Evolutionary conservation across 2,888 invertebrate species (phyloP), one percentile per base, ranked within the genome.

Genomic region (Tinea semifulvella): DNA sequence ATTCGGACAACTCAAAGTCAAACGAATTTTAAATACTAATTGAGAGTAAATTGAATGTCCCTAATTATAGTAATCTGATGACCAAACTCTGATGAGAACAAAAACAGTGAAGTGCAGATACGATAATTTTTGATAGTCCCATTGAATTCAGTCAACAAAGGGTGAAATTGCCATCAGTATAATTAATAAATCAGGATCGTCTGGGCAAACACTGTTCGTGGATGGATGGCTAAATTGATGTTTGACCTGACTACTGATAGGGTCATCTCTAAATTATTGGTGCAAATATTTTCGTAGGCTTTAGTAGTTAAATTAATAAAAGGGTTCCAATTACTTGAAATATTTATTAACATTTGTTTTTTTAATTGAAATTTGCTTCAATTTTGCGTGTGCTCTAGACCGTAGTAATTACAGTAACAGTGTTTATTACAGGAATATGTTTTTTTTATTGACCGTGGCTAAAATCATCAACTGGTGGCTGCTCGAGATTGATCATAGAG

Each of bases 121-220:
- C n/a, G 31, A 31, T 31, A 31, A 36, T 36, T 16, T 35, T 36
- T 18, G 36, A 7, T 18, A 43, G 46, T 48, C 48, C 48, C 51
- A 55, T 55, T 52, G 53, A 51, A 51, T 49, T 16, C 36, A n/a
- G 48, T 54, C 60, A 59, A 63, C 61, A 61, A 62, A 60, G 60
- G 60, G 56, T 57, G 52, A 59, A 62, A 64, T 59, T 59, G 58
- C 55, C 58, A 57, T 57, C 55, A 49, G 49, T 50, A 61, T 67
- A 62, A 68, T 68, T 67, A 68, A 68, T 66, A 64, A 67, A 65
- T 64, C 63, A 66, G 63, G 58, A 55, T 60, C 56, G 68, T 66
- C 66, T 66, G 63, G 55, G 58, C 62, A 67, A 66, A 68, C 61
- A 63, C 27, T 52, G 50, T 36, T 46, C 45, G 36, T 22, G 44